Conservation (phyloP, 2,888 invertebrate genomes). For the Ophion slaviceki region DNA sequence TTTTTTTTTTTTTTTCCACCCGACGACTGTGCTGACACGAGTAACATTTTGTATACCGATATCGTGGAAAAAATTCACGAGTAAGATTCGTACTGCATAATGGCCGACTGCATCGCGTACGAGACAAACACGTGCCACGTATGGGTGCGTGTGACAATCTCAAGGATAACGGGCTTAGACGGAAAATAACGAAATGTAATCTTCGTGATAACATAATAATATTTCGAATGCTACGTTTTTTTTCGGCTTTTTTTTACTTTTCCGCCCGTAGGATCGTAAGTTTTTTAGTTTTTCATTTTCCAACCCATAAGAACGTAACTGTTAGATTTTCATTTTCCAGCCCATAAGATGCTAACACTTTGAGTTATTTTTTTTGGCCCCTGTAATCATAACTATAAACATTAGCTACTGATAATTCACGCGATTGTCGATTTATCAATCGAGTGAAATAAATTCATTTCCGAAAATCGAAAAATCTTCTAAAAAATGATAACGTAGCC, state of each 20-base stretch:
- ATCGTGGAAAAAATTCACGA: neutral
- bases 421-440: too few relatives aligned
- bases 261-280: neutral
- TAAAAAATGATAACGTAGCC: too few relatives aligned
- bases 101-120: neutral
- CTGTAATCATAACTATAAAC: neutral
- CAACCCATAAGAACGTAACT: neutral
- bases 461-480: too few relatives aligned
- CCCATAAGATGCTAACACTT: neutral
- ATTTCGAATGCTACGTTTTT: neutral
- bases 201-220: neutral
- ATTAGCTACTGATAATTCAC: too few relatives aligned
- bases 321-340: neutral
- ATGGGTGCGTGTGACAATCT: neutral
- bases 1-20: neutral
- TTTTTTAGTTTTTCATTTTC: too few relatives aligned
- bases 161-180: conserved; percentile 15
- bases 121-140: conserved; percentile 18
- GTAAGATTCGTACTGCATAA: neutral
- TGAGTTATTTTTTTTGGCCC: too few relatives aligned
- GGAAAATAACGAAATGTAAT: neutral
- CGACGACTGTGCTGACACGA: too few relatives aligned
- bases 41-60: too few relatives aligned
- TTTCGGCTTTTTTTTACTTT: neutral
- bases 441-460: too few relatives aligned